These are phyloP conservation scores for Yoshiicerus persimilis DNA, from an alignment of 1,140 invertebrate species.

Conservation along the genomic window DNA sequence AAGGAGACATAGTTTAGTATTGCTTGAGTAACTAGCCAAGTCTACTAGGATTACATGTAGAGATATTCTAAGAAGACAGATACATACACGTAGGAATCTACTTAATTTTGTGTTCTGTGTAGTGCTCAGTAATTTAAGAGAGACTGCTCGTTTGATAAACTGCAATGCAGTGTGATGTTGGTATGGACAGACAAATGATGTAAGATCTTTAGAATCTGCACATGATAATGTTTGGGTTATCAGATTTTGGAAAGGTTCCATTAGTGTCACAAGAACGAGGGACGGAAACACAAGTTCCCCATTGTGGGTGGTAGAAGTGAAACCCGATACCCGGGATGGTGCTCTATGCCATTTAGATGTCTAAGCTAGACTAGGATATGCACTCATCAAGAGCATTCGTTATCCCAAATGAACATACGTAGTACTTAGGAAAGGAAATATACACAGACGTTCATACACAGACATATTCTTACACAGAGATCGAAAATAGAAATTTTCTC, in stretches of 20 bases:
- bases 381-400: background rate
- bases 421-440: background rate
- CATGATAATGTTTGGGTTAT: slow-evolving; percentile 48
- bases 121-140: background rate
- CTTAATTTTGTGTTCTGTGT: background rate
- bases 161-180: background rate
- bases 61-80: background rate
- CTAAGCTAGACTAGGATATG: background rate
- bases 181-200: slow-evolving; percentile 19
- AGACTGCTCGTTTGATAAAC: background rate
- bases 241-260: slow-evolving; percentile 48
- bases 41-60: background rate
- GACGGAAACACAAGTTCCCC: slow-evolving; percentile 38
- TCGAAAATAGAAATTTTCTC: slow-evolving; percentile 42
- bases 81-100: background rate
- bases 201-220: slow-evolving; percentile 32
- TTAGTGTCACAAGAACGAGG: slow-evolving; percentile 44
- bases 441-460: background rate
- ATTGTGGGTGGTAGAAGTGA: slow-evolving; percentile 49
- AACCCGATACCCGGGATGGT: slow-evolving; percentile 49
- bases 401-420: background rate
- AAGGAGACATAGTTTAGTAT: background rate
- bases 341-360: background rate
- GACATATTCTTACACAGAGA: background rate
- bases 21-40: background rate